Conservation (phyloP, 2,888 invertebrate species). For the Ischnura elegans region DNA sequence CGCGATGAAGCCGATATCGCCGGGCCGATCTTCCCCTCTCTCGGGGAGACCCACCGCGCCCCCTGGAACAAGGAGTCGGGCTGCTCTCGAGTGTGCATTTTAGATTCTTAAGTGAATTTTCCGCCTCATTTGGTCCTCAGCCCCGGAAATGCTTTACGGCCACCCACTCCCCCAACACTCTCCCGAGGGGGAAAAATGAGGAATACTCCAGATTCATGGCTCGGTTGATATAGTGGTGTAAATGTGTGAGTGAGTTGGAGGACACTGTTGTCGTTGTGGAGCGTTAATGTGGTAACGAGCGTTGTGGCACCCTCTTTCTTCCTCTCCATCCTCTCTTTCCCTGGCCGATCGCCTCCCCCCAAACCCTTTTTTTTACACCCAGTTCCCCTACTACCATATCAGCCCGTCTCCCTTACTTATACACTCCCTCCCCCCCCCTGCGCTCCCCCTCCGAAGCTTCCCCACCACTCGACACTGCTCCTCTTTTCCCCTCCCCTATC, state of each 20-base stretch:
- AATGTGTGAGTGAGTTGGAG: not conserved
- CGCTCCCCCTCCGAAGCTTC: not conserved
- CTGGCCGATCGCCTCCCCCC: not conserved
- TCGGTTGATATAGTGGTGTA: too few species aligned
- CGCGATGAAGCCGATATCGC: not conserved
- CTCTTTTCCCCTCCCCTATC: not conserved
- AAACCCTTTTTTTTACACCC: not conserved
- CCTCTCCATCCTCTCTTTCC: not conserved
- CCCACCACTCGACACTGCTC: not conserved
- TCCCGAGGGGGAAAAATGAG: not conserved
- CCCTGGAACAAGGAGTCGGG: too few species aligned
- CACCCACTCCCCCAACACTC: not conserved
- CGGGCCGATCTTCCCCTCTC: not conserved
- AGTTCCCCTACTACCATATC: too few species aligned
- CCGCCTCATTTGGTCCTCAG: not conserved
- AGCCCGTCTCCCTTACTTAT: not conserved
- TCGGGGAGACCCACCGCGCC: too few species aligned
- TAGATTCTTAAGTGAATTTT: constrained; percentile 1
- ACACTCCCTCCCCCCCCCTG: not conserved
- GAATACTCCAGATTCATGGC: constrained; percentile 19
- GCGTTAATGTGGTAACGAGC: constrained; percentile 43
- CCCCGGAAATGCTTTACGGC: constrained; percentile 18
- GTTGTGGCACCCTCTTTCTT: not conserved
- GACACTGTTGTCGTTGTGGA: not conserved
- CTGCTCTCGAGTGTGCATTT: not conserved